Percentiles rank a stretch among this genome's conserved stretches.
These are phyloP conservation scores for Monopterus albus DNA, from an alignment of 2,113 vertebrate species.

Conservation along the genomic window DNA sequence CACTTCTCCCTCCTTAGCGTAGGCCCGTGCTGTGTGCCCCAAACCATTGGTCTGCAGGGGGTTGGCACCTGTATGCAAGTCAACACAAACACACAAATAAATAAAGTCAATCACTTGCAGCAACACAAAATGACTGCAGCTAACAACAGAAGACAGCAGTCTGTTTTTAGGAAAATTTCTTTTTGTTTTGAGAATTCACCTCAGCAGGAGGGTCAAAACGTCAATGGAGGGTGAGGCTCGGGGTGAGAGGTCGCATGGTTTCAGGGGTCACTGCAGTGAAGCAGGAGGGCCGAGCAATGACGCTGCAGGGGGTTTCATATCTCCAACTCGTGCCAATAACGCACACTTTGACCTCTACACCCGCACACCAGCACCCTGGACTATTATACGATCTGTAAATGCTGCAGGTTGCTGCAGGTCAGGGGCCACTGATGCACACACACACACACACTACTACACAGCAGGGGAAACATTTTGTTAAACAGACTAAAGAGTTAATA, in stretches of 20 bases:
- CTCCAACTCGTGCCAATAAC: conserved; percentile 66
- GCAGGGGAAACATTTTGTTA: conserved; percentile 46
- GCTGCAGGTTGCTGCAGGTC: conserved; percentile 46
- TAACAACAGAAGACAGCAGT: neutral
- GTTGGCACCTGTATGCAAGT: conserved; percentile 87
- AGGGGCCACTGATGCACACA: conserved; percentile 22
- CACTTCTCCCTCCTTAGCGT: conserved; percentile 92
- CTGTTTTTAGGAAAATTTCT: neutral
- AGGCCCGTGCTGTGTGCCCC: conserved; percentile 90
- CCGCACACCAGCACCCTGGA: conserved; percentile 27
- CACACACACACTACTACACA: conserved; percentile 28
- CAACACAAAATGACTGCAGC: neutral
- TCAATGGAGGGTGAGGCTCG: conserved; percentile 42
- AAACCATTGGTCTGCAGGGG: conserved; percentile 91
- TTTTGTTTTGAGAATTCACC: neutral
- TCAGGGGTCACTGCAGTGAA: conserved; percentile 73
- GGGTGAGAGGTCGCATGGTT: conserved; percentile 66
- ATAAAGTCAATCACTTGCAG: neutral
- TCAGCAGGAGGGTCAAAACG: conserved; percentile 47
- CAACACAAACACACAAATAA: conserved; percentile 4
- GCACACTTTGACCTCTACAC: conserved; percentile 48
- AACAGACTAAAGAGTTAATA: conserved; percentile 18
- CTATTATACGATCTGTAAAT: conserved; percentile 42
- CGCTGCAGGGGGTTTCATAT: conserved; percentile 68
- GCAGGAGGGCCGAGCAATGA: conserved; percentile 28